Conservation (phyloP, 2,888 invertebrate genomes). For the Serripes groenlandicus region DNA sequence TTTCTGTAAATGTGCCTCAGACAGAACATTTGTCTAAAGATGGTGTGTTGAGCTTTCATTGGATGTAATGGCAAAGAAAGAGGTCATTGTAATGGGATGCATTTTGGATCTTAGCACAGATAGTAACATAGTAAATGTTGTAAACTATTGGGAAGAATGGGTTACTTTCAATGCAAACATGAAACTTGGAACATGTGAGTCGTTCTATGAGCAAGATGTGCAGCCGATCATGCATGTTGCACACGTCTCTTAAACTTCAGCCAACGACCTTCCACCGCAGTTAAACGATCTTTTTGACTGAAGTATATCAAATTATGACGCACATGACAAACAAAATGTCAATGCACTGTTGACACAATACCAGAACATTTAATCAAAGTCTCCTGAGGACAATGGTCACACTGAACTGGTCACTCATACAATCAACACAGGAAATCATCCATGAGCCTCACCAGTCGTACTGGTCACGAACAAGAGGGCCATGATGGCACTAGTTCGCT, state of each 20-base stretch:
- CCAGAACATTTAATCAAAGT: constrained; percentile 36
- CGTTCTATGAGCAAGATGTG: neutral
- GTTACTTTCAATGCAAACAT: constrained; percentile 9
- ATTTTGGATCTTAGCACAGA: neutral
- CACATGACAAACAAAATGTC: neutral
- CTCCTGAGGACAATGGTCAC: constrained; percentile 49
- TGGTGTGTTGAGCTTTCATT: constrained; percentile 20
- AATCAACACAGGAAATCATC: constrained; percentile 54
- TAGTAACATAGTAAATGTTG: neutral
- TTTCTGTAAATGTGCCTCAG: constrained; percentile 15
- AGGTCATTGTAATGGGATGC: constrained; percentile 4
- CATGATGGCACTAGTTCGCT: no score
- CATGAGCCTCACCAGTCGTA: no score
- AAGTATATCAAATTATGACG: neutral
- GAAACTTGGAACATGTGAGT: constrained; percentile 25
- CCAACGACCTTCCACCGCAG: constrained; percentile 1
- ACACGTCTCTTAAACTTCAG: neutral
- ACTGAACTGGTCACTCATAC: constrained; percentile 38
- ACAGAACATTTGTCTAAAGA: constrained; percentile 2
- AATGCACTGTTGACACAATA: neutral
- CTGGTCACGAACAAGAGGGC: no score
- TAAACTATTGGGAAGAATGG: constrained; percentile 1
- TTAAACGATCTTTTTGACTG: neutral
- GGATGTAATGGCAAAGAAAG: constrained; percentile 11
- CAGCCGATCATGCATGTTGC: neutral